Evolutionary conservation across 2,888 invertebrate genomes (phyloP).

Genomic region (Capitulum mitella): DNA sequence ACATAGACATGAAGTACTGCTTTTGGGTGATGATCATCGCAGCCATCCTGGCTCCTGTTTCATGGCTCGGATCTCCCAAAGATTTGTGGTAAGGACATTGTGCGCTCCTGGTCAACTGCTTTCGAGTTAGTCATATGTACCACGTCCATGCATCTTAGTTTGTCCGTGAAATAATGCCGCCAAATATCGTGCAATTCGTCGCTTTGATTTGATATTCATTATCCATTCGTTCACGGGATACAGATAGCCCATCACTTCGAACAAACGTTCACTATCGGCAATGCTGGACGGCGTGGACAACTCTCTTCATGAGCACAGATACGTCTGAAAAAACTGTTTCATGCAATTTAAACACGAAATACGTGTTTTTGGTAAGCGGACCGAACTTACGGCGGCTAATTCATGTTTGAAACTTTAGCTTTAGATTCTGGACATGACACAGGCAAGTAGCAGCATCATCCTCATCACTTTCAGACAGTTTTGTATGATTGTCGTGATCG

Average conservation of each 20-base stretch:
- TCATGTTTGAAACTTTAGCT: no score
- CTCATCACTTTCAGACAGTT: no score
- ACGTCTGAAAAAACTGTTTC: not conserved
- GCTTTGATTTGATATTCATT: not conserved
- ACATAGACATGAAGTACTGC: slow-evolving; percentile 51
- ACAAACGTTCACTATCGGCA: not conserved
- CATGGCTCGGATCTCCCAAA: slow-evolving; percentile 61
- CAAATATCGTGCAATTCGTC: not conserved
- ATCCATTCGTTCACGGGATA: not conserved
- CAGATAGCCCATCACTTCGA: not conserved
- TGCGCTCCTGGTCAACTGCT: not conserved
- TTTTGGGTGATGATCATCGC: slow-evolving; percentile 58
- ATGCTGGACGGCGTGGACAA: not conserved
- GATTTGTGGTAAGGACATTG: slow-evolving; percentile 57
- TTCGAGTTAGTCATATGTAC: no score
- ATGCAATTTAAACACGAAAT: no score
- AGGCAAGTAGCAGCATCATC: no score
- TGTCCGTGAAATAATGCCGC: no score
- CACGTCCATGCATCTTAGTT: no score
- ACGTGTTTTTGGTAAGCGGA: no score
- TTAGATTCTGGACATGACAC: no score
- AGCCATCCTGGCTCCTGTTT: slow-evolving; percentile 53
- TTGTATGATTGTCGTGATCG: no score
- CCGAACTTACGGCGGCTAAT: no score
- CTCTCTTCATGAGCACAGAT: not conserved